phyloP scores from a whole-genome alignment of 2,113 vertebrate species.

The Cavia porcellus region DNA sequence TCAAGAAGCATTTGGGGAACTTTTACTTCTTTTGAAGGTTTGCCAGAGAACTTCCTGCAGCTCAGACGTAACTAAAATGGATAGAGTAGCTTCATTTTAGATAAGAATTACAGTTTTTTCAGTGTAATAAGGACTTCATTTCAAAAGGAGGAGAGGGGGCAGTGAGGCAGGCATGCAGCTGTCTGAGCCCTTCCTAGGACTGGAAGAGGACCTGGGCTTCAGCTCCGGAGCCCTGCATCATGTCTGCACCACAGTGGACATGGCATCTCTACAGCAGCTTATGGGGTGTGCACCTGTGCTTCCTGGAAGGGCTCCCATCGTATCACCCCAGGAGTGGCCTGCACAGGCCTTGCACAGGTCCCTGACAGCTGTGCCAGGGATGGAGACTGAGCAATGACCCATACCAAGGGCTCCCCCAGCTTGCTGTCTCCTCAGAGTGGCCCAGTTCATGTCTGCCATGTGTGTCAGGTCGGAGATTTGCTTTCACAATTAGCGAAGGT shows the following conservation, averaged over 20 bases:
- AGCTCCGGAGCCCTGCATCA: neutral
- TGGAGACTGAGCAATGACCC: neutral
- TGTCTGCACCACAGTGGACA: rapidly evolving
- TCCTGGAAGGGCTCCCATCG: neutral
- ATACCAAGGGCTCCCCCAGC: rapidly evolving
- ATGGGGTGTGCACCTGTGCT: neutral
- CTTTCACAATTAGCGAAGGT: neutral
- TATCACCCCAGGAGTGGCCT: neutral
- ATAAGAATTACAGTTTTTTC: neutral
- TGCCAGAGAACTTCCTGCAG: neutral
- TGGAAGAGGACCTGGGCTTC: no score
- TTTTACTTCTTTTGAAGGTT: neutral
- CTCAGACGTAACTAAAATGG: neutral
- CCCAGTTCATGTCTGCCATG: neutral
- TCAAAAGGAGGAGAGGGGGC: neutral
- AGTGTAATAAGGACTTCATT: neutral
- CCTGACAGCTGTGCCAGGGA: neutral
- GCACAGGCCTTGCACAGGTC: neutral
- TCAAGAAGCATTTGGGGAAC: neutral
- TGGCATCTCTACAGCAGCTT: neutral
- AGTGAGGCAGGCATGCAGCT: no score
- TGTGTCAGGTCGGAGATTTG: neutral
- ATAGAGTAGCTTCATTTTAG: neutral
- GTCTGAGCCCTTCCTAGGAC: neutral
- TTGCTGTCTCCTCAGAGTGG: neutral